Percentiles rank a stretch among this genome's conserved stretches.
These are phyloP conservation scores for Polymixis lichenea DNA, from an alignment of 2,888 invertebrate species.

Conservation along the genomic window DNA sequence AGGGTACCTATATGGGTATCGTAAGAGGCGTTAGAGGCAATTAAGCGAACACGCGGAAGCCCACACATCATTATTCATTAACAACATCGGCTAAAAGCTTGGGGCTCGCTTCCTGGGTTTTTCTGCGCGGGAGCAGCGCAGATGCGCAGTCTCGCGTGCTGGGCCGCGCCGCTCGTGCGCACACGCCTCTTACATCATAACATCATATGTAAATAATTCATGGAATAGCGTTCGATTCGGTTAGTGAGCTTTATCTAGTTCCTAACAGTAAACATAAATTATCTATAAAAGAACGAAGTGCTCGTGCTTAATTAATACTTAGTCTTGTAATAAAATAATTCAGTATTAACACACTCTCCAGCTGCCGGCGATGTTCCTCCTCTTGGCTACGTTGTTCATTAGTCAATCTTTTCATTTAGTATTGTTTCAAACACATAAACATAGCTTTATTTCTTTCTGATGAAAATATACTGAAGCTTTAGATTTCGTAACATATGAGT, in stretches of 20 bases:
- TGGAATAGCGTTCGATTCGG: conserved; percentile 73
- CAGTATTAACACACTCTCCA: conserved; percentile 21
- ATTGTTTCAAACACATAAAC: conserved; percentile 3
- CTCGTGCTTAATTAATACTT: conserved; percentile 52
- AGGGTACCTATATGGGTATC: conserved; percentile 50
- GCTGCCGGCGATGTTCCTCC: conserved; percentile 7
- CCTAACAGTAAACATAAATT: conserved; percentile 74
- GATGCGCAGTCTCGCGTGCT: conserved; percentile 76
- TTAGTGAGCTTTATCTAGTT: conserved; percentile 75
- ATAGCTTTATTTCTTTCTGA: neutral
- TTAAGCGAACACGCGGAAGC: conserved; percentile 85
- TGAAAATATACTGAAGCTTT: neutral
- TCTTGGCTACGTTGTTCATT: conserved; percentile 3
- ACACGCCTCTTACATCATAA: conserved; percentile 80
- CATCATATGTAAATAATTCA: conserved; percentile 72
- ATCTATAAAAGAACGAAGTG: conserved; percentile 15
- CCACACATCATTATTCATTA: conserved; percentile 84
- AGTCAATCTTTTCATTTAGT: conserved; percentile 1
- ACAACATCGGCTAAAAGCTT: conserved; percentile 79
- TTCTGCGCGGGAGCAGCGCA: conserved; percentile 74
- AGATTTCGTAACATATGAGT: neutral
- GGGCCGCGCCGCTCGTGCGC: conserved; percentile 81
- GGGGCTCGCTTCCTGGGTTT: conserved; percentile 84
- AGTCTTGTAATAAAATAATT: conserved; percentile 24
- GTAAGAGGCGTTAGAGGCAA: conserved; percentile 71